Conservation (phyloP, 1,140 invertebrate species). For the Varroa destructor region DNA sequence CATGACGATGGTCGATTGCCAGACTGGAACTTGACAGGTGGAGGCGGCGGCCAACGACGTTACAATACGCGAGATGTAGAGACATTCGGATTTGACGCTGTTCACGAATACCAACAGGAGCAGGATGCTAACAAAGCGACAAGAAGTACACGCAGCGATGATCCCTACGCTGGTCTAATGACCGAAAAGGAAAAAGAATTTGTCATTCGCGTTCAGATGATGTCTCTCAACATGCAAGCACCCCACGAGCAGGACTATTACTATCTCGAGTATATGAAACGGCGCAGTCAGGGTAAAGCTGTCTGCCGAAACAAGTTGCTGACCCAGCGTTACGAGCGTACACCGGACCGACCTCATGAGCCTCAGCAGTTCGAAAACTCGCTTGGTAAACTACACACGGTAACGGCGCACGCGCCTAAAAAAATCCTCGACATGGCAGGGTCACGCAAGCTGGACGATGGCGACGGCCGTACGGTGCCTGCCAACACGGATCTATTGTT, state of each 20-base stretch:
- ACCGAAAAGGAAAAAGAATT: slow-evolving; percentile 18
- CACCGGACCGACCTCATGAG: not conserved
- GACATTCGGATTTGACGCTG: slow-evolving; percentile 18
- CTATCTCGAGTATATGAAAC: slow-evolving; percentile 20
- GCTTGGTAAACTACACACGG: slow-evolving; percentile 7
- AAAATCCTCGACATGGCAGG: slow-evolving; percentile 25
- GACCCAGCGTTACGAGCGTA: slow-evolving; percentile 11
- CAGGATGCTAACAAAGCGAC: not conserved
- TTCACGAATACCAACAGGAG: slow-evolving; percentile 16
- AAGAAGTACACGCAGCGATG: not conserved
- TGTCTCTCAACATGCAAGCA: slow-evolving; percentile 17
- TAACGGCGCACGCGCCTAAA: slow-evolving; percentile 15
- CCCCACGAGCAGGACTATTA: slow-evolving; percentile 22
- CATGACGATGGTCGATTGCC: too few relatives aligned
- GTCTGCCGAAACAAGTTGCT: slow-evolving; percentile 20
- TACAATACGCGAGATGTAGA: slow-evolving; percentile 22
- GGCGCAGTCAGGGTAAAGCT: slow-evolving; percentile 8
- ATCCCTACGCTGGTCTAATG: slow-evolving; percentile 1
- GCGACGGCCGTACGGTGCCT: slow-evolving; percentile 15
- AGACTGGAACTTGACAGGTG: too few relatives aligned
- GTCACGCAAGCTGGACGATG: slow-evolving; percentile 19
- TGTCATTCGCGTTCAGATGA: slow-evolving; percentile 22
- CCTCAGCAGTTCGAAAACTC: slow-evolving; percentile 26
- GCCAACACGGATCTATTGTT: slow-evolving; percentile 20
- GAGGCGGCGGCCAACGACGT: not conserved